Conservation (phyloP, 2,888 invertebrate species). For the Athalia rosae region DNA sequence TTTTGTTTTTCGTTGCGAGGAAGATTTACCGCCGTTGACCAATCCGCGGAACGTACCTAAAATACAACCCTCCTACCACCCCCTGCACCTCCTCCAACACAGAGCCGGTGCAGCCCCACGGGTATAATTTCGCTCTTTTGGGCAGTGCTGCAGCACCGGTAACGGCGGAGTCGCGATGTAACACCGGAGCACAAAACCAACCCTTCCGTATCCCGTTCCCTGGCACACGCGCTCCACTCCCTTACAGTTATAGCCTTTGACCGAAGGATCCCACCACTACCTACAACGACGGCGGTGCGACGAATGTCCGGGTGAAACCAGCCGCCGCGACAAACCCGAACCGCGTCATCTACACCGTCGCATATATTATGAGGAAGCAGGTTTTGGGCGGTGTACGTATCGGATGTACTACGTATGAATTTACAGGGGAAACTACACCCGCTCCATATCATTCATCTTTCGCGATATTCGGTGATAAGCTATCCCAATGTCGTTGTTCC, state of each 20-base stretch:
- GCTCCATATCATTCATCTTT: background rate
- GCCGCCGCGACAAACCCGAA: slow-evolving; percentile 19
- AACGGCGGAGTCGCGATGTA: slow-evolving; percentile 15
- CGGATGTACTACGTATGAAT: background rate
- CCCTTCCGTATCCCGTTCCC: slow-evolving; percentile 18
- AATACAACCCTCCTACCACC: too few species aligned
- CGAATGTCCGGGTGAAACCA: slow-evolving; percentile 34
- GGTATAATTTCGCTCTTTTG: slow-evolving; percentile 1
- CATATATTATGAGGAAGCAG: background rate
- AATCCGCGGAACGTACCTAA: background rate
- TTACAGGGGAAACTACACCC: background rate
- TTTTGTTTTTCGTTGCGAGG: background rate
- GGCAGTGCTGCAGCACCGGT: background rate
- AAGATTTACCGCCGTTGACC: slow-evolving; percentile 14
- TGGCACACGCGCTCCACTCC: background rate
- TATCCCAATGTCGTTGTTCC: too few species aligned
- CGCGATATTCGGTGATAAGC: too few species aligned
- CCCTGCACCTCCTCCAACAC: slow-evolving; percentile 3
- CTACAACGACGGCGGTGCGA: slow-evolving; percentile 9
- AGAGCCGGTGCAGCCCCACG: background rate
- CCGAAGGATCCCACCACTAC: slow-evolving; percentile 5
- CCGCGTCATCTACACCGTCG: slow-evolving; percentile 29
- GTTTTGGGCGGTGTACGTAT: background rate
- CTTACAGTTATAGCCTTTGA: slow-evolving; percentile 34
- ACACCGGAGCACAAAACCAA: slow-evolving; percentile 24